A percentile compares a stretch with the other conserved stretches of the same genome.
These are phyloP conservation scores for Pomatostomus ruficeps DNA, from an alignment of 2,113 vertebrate genomes.

Conservation along the genomic window DNA sequence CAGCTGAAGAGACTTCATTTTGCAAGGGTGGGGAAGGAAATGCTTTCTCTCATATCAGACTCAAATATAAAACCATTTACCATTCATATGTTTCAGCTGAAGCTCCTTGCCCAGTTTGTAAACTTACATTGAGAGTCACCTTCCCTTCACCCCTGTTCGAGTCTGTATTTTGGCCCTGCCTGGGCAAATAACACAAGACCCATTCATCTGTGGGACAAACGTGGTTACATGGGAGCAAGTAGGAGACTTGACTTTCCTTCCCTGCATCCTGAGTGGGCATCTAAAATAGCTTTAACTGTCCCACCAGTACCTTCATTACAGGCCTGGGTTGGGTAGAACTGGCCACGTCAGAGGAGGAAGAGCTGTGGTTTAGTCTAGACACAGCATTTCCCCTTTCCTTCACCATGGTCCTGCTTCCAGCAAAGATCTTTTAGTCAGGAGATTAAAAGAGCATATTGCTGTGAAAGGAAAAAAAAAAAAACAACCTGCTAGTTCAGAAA, in stretches of 20 bases:
- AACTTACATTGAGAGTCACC: background rate
- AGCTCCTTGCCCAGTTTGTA: background rate
- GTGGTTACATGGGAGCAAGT: background rate
- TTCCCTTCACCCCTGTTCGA: background rate
- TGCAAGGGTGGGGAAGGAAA: background rate
- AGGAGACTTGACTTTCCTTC: background rate
- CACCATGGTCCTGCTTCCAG: background rate
- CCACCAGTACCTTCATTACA: background rate
- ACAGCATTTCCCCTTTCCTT: conserved; percentile 6
- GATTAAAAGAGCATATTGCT: background rate
- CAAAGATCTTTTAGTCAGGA: background rate
- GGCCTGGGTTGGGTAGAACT: background rate
- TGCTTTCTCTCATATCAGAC: background rate
- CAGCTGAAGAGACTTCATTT: background rate
- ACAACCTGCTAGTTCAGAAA: background rate
- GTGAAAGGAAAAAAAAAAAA: background rate
- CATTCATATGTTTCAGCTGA: background rate
- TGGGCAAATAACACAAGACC: background rate
- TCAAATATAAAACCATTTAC: background rate
- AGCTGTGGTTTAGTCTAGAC: conserved; percentile 48
- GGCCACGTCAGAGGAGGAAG: background rate
- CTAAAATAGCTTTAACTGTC: background rate
- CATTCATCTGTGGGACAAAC: background rate
- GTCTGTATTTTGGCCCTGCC: background rate
- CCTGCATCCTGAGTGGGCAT: background rate